Evolutionary conservation across 2,113 vertebrate species (phyloP), one percentile per base, ranked within the genome.

Genomic region (Proterorhinus semilunaris): DNA sequence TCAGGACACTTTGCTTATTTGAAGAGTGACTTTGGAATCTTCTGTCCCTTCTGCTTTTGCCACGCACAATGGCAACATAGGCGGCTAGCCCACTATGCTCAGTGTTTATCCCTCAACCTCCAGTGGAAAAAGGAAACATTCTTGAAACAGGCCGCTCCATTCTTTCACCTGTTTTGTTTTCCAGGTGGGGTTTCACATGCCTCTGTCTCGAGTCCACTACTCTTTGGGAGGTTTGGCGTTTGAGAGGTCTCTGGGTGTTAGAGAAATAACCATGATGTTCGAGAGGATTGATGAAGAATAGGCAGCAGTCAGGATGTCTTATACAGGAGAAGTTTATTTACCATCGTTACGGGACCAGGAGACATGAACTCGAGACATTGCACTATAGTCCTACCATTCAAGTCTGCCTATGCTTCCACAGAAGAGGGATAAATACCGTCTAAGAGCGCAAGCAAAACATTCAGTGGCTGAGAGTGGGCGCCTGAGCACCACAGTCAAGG

Each of bases 81-180:
- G 13, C 13, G 68, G 59, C 68, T 61, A 15, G 62, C 59, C 43
- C 53, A 7, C 50, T 79, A 46, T 67, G 27, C 47, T 68, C 10
- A 12, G 53, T 80, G 75, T 87, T 86, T 85, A 85, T 82, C 47
- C 72, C 62, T 50, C 2, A 17, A 48, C 17, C 10, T 70, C 52
- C 27, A 17, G 66, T 86, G 83, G 87, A 87, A 88, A 89, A 87
- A 55, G 45, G n/a, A 9, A 17, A 53, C 62, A 71, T 85, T 83
- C 62, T 68, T 72, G 66, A 83, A 58, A 83, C 49, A 7, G 64
- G 42, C 16, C 36, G 76, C 8, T 77, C 75, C 73, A 67, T 73
- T 62, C 58, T 70, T 61, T 74, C 65, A 87, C 82, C 83, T 80
- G 76, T 75, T 89, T 83, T 77, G 72, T 82, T 89, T 85, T 84